These are phyloP conservation scores for Venustaconcha ellipsiformis DNA, from an alignment of 1,140 invertebrate species.

Conservation along the genomic window DNA sequence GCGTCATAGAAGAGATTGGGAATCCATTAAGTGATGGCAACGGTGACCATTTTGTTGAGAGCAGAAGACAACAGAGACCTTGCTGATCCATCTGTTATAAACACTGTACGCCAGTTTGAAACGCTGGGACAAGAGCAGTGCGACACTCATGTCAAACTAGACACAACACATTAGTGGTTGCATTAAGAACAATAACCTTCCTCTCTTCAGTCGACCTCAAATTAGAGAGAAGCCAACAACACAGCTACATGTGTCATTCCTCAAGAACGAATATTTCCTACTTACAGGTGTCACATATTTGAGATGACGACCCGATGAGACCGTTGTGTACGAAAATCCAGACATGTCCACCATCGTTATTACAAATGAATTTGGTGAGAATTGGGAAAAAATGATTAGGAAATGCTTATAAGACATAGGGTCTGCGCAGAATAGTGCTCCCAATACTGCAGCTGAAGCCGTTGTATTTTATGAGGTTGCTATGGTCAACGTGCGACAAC, in stretches of 20 bases:
- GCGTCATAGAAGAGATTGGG: background rate
- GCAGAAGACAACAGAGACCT: background rate
- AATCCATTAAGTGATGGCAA: constrained; percentile 1
- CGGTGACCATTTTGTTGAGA: background rate
- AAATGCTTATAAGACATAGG: background rate
- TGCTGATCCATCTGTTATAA: background rate
- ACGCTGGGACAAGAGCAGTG: background rate
- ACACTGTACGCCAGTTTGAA: background rate
- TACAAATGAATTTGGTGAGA: background rate
- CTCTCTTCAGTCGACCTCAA: constrained; percentile 3
- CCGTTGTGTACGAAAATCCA: constrained; percentile 17
- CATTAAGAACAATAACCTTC: background rate
- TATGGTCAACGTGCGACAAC: constrained; percentile 4
- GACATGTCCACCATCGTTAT: constrained; percentile 4
- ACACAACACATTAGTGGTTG: background rate
- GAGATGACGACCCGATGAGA: constrained; percentile 15
- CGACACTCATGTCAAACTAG: background rate
- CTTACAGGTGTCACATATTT: constrained; percentile 17
- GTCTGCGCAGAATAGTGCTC: background rate
- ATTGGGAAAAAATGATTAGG: constrained; percentile 1
- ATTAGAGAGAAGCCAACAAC: background rate
- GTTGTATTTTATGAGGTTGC: constrained; percentile 1
- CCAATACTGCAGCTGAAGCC: background rate
- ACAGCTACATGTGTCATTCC: constrained; percentile 8
- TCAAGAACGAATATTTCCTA: constrained; percentile 15